phyloP scores from a whole-genome alignment of 2,113 vertebrate species.

The Genyomyrus donnyi region DNA sequence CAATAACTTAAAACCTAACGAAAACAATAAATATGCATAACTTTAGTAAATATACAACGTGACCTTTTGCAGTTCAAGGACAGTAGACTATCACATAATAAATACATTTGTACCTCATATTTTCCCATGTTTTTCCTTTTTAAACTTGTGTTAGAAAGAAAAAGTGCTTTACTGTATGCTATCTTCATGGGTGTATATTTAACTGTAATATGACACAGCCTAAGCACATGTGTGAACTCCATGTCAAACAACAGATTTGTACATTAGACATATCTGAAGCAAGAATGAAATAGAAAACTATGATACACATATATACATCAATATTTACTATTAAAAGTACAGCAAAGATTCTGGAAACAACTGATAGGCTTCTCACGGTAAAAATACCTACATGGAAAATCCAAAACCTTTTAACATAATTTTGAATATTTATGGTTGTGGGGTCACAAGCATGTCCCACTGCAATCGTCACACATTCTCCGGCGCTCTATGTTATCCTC shows the following conservation, averaged over 20 bases:
- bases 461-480: not conserved
- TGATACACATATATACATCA: conserved; percentile 23
- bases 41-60: conserved; percentile 60
- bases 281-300: conserved; percentile 20
- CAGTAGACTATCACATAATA: conserved; percentile 58
- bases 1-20: conserved; percentile 62
- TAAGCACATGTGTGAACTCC: conserved; percentile 17
- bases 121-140: conserved; percentile 19
- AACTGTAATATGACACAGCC: conserved; percentile 9
- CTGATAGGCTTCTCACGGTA: not conserved
- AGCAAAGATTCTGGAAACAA: conserved; percentile 27
- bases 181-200: conserved; percentile 1
- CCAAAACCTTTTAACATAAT: not conserved
- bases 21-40: conserved; percentile 67
- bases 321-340: conserved; percentile 12
- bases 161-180: conserved; percentile 55
- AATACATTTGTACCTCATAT: conserved; percentile 31
- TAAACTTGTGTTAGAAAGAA: conserved; percentile 34
- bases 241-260: conserved; percentile 12
- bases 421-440: not conserved
- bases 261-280: conserved; percentile 16
- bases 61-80: conserved; percentile 48
- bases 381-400: conserved; percentile 13
- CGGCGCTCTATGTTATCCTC: not conserved
- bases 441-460: not conserved